A percentile compares a stretch with the other conserved stretches of the same genome.
These are phyloP conservation scores for Flexamia atlantica DNA, from an alignment of 2,888 invertebrate species.

Conservation along the genomic window DNA sequence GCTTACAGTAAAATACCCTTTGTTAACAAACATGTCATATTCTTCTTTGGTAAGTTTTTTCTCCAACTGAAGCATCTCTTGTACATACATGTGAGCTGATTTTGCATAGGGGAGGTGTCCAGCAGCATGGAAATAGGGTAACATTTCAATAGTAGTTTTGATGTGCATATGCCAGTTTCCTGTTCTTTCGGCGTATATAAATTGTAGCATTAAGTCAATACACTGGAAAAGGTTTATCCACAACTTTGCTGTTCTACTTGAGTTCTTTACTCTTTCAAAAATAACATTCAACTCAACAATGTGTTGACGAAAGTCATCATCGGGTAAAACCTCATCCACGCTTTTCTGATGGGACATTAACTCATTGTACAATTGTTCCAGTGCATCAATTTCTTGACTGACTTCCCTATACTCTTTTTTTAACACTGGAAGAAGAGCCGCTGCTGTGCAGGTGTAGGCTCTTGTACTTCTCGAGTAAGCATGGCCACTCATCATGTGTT, in stretches of 20 bases:
- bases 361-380: neutral
- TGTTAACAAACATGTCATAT: neutral
- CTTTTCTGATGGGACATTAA: constrained; percentile 1
- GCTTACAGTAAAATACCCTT: neutral
- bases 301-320: neutral
- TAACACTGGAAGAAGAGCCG: constrained; percentile 7
- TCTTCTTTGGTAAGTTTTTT: neutral
- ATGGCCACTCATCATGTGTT: constrained; percentile 70
- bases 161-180: constrained; percentile 9
- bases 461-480: constrained; percentile 70
- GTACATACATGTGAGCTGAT: neutral
- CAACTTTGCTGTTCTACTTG: constrained; percentile 62
- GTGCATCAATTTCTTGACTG: constrained; percentile 26
- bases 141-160: constrained; percentile 16
- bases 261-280: constrained; percentile 16
- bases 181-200: constrained; percentile 19
- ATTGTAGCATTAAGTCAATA: constrained; percentile 26
- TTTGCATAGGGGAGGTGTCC: no score
- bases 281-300: constrained; percentile 4
- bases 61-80: neutral
- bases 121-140: constrained; percentile 18
- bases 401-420: constrained; percentile 20
- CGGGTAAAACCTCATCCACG: constrained; percentile 13
- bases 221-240: constrained; percentile 23
- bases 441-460: constrained; percentile 51